Evolutionary conservation across 2,113 vertebrate genomes (phyloP).

Genomic region (Gymnocephalus cernua): DNA sequence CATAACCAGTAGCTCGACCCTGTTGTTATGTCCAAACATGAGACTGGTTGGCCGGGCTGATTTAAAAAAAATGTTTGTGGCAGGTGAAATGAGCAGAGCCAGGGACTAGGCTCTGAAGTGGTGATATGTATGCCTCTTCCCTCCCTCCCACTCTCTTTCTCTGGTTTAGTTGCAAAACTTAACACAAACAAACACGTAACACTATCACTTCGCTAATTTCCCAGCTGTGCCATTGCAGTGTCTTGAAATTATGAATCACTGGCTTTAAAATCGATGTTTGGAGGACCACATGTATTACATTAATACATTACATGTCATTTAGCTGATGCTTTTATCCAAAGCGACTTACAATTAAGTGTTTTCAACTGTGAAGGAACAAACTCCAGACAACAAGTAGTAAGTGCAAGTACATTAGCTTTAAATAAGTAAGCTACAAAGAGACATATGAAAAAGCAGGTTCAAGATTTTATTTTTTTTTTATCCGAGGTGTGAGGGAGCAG

Average conservation of each 20-base stretch:
- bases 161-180: conserved; percentile 1
- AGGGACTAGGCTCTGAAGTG: conserved; percentile 1
- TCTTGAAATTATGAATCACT: background rate
- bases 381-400: too few species aligned
- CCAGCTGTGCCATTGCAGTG: conserved; percentile 10
- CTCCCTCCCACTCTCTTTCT: background rate
- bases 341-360: too few species aligned
- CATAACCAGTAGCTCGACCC: conserved; percentile 43
- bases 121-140: conserved; percentile 31
- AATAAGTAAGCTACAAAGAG: too few species aligned
- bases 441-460: too few species aligned
- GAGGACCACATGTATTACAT: too few species aligned
- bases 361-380: too few species aligned
- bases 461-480: too few species aligned
- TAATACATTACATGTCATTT: too few species aligned
- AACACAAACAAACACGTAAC: conserved; percentile 7
- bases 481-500: too few species aligned
- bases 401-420: too few species aligned
- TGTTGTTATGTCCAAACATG: conserved; percentile 58
- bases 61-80: conserved; percentile 35
- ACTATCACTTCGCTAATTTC: background rate
- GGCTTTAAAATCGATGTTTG: background rate
- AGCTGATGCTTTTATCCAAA: too few species aligned
- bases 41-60: conserved; percentile 30
- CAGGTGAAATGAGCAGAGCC: conserved; percentile 41